Evolutionary conservation across 2,888 invertebrate genomes (phyloP).

Genomic region (Apodemia mormo): DNA sequence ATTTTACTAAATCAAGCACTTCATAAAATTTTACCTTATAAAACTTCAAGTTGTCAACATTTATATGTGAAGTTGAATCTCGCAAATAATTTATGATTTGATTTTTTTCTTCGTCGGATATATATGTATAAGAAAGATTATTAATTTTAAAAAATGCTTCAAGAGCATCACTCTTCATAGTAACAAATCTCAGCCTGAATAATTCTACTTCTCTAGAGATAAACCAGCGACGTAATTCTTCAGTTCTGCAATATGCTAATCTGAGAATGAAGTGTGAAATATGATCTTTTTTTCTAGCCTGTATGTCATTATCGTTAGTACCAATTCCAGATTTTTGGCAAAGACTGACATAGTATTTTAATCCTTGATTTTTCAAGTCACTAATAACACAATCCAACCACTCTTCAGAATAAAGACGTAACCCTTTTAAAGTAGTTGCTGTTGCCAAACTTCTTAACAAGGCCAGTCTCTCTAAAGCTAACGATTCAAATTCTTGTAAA

Average conservation of each 20-base stretch:
- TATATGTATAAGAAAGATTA: constrained; percentile 84
- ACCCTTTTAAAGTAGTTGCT: constrained; percentile 83
- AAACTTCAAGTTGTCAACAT: constrained; percentile 85
- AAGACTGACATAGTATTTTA: constrained; percentile 84
- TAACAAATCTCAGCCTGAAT: constrained; percentile 90
- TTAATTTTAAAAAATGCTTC: constrained; percentile 85
- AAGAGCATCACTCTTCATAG: constrained; percentile 83
- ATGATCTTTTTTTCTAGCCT: constrained; percentile 89
- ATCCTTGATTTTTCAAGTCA: constrained; percentile 85
- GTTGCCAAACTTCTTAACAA: constrained; percentile 89
- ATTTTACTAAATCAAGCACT: constrained; percentile 91
- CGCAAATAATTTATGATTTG: constrained; percentile 82
- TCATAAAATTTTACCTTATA: constrained; percentile 93
- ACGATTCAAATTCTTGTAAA: constrained; percentile 92
- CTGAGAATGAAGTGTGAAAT: constrained; percentile 96
- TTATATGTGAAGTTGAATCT: constrained; percentile 82
- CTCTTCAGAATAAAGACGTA: constrained; percentile 84
- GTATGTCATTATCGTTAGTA: constrained; percentile 82
- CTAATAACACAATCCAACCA: constrained; percentile 84
- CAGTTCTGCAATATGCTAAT: constrained; percentile 93
- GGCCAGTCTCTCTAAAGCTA: constrained; percentile 91
- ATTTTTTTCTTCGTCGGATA: constrained; percentile 85
- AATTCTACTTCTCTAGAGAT: constrained; percentile 93
- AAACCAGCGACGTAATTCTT: constrained; percentile 94
- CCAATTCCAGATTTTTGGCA: constrained; percentile 80